Evolutionary conservation across 1,140 invertebrate species (phyloP).

Genomic region (Hypsibius dujardini): DNA sequence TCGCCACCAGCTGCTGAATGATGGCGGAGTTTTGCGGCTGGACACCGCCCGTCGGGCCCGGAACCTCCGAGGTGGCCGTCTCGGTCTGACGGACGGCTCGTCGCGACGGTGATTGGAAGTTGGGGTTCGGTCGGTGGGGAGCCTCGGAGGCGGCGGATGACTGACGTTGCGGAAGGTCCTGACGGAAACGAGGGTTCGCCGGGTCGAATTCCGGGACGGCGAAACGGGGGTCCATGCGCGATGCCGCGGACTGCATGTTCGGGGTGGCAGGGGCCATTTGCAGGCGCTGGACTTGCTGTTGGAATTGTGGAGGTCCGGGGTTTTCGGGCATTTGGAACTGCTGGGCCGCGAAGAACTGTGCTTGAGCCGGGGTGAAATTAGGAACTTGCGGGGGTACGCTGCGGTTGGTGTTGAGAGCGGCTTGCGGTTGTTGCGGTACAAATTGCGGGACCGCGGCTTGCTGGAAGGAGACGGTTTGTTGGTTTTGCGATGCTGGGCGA

Average conservation of each 20-base stretch:
- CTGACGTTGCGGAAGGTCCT: background rate
- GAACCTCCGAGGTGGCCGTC: too few relatives aligned
- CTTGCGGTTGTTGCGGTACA: background rate
- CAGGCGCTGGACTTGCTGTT: background rate
- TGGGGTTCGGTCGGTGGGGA: too few relatives aligned
- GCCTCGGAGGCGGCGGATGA: background rate
- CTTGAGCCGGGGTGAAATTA: conserved; percentile 1
- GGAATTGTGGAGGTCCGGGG: background rate
- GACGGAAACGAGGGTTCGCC: background rate
- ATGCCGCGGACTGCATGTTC: background rate
- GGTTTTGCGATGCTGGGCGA: background rate
- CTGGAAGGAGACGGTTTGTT: background rate
- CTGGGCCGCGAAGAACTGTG: background rate
- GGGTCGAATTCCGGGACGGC: conserved; percentile 1
- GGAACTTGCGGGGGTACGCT: background rate
- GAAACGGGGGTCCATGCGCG: conserved; percentile 1
- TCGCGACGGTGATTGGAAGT: too few relatives aligned
- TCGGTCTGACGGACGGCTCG: too few relatives aligned
- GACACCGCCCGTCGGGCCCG: background rate
- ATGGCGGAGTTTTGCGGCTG: conserved; percentile 1
- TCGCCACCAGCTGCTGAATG: background rate
- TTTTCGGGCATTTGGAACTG: conserved; percentile 3
- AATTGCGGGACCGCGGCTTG: background rate
- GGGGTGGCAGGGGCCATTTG: background rate
- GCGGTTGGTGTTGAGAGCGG: background rate